phyloP scores from a whole-genome alignment of 2,113 vertebrate species.

The Speoplatyrhinus poulsoni region DNA sequence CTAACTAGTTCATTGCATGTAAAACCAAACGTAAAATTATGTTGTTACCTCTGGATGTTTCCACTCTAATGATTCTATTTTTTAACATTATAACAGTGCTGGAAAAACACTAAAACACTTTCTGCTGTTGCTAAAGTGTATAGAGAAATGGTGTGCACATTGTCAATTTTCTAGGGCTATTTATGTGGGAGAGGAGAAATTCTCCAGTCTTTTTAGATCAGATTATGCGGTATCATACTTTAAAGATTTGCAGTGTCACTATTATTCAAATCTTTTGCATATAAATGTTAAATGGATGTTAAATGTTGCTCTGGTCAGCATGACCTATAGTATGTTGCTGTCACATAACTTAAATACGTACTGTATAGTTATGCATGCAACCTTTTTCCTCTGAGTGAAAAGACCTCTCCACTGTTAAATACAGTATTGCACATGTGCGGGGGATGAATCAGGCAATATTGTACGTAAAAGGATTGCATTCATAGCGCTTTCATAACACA shows the following conservation, averaged over 20 bases:
- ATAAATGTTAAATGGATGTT: slow-evolving; percentile 28
- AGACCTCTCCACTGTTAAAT: not conserved
- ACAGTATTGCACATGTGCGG: no score
- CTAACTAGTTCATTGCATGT: slow-evolving; percentile 57
- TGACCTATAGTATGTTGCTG: not conserved
- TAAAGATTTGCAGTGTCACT: not conserved
- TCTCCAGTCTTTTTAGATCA: slow-evolving; percentile 15
- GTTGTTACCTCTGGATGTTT: slow-evolving; percentile 44
- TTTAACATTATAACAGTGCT: slow-evolving; percentile 33
- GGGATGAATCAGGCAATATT: no score
- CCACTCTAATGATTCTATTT: slow-evolving; percentile 53
- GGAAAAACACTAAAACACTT: slow-evolving; percentile 44
- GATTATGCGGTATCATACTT: slow-evolving; percentile 20
- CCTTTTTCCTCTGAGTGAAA: no score
- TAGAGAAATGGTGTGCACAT: slow-evolving; percentile 34
- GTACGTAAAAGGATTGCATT: no score
- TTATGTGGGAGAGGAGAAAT: slow-evolving; percentile 32
- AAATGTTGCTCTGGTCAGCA: slow-evolving; percentile 20
- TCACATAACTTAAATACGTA: not conserved
- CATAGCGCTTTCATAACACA: no score
- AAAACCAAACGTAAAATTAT: slow-evolving; percentile 28
- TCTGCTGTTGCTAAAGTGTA: slow-evolving; percentile 48
- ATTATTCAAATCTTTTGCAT: slow-evolving; percentile 10
- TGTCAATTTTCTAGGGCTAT: slow-evolving; percentile 25
- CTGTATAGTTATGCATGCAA: no score